Evolutionary conservation across 2,888 invertebrate genomes (phyloP).

Genomic region (Thysanoteuthis rhombus): DNA sequence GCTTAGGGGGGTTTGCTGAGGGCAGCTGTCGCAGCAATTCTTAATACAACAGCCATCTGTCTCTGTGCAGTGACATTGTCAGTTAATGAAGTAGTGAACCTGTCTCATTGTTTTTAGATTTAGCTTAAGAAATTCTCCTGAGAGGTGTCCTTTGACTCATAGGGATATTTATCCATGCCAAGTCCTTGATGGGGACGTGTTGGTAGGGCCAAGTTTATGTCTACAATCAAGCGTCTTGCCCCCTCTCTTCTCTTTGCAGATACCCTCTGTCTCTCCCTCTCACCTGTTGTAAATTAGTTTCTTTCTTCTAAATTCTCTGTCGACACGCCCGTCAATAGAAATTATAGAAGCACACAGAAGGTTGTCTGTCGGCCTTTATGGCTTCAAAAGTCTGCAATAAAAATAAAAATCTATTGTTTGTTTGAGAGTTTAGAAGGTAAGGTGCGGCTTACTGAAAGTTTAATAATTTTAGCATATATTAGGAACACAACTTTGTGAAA

Average conservation of each 20-base stretch:
- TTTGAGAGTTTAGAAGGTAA: too few species aligned
- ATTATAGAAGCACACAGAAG: too few species aligned
- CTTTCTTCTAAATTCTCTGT: not conserved
- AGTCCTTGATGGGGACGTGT: not conserved
- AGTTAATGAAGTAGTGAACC: not conserved
- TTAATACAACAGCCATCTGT: not conserved
- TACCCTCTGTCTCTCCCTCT: not conserved
- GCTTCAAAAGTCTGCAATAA: too few species aligned
- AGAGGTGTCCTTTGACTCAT: conserved; percentile 12
- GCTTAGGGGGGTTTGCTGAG: not conserved
- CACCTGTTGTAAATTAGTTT: not conserved
- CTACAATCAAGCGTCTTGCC: not conserved
- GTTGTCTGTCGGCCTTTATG: too few species aligned
- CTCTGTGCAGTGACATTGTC: not conserved
- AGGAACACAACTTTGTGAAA: too few species aligned
- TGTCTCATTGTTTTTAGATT: not conserved
- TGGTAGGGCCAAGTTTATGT: not conserved
- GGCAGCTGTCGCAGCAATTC: not conserved
- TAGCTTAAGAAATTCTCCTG: not conserved
- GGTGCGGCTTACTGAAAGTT: too few species aligned
- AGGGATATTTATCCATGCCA: not conserved
- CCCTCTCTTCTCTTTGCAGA: not conserved
- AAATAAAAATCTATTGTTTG: too few species aligned
- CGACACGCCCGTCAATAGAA: not conserved
- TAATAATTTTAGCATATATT: too few species aligned